Conservation (phyloP, 2,113 vertebrate genomes). For the Microtus oregoni region DNA sequence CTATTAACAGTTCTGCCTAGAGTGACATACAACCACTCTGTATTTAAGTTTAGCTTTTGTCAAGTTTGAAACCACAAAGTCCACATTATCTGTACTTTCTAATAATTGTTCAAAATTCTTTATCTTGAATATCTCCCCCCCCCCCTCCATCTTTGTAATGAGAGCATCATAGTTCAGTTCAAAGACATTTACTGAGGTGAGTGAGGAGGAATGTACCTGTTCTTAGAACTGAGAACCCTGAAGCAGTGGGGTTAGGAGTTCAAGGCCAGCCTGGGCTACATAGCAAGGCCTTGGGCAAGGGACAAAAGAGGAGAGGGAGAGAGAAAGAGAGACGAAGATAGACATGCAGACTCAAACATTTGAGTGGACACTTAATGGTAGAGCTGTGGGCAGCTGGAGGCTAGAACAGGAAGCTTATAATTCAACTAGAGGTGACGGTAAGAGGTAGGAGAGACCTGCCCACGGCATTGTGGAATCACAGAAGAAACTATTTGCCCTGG, state of each 20-base stretch:
- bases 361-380: neutral
- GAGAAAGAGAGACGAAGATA: neutral
- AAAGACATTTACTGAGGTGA: neutral
- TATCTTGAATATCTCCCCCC: slow-evolving; percentile 28
- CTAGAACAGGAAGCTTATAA: neutral
- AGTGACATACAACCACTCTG: neutral
- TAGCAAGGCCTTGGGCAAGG: neutral
- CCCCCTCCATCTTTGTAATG: neutral
- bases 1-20: slow-evolving; percentile 6
- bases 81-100: slow-evolving; percentile 14
- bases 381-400: neutral
- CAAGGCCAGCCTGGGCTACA: neutral
- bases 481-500: neutral
- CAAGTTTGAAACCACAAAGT: slow-evolving; percentile 51
- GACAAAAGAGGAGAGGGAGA: neutral
- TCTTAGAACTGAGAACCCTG: neutral
- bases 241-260: neutral
- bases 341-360: neutral
- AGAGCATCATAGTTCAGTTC: neutral
- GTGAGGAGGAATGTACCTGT: neutral
- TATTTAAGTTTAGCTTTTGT: slow-evolving; percentile 52
- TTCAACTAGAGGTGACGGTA: neutral
- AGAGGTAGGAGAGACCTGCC: neutral
- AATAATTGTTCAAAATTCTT: slow-evolving; percentile 26
- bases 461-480: neutral